A percentile compares a stretch with the other conserved stretches of the same genome.
phyloP scores from a whole-genome alignment of 2,797 vertebrate genomes.

The Dendrocincla tyrannina region DNA sequence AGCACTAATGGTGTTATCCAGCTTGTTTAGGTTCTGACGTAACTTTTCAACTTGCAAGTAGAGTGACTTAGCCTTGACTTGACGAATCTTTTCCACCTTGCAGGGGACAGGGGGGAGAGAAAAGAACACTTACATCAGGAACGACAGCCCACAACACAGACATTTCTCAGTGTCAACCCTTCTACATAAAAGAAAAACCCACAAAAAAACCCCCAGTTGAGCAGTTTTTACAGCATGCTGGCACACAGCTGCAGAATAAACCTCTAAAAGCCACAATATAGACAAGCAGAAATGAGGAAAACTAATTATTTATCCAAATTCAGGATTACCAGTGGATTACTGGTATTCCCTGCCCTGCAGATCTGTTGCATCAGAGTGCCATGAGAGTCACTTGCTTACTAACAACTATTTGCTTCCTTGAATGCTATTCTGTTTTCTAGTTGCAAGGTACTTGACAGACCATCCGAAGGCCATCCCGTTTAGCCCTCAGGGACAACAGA shows the following conservation, averaged over 20 bases:
- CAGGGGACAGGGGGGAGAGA: neutral
- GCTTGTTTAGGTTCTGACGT: constrained; percentile 92
- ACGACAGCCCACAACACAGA: neutral
- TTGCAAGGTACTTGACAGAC: neutral
- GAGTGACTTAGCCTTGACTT: constrained; percentile 97
- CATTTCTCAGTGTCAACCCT: neutral
- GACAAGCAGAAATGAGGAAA: neutral
- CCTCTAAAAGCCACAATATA: neutral
- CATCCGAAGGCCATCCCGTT: neutral
- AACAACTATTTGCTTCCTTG: neutral
- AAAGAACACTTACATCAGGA: neutral
- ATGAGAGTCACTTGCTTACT: neutral
- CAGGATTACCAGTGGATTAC: neutral
- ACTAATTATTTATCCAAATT: neutral
- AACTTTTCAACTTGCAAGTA: constrained; percentile 98
- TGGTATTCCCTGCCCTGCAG: neutral
- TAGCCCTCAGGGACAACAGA: neutral
- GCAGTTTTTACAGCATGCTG: neutral
- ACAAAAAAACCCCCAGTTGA: neutral
- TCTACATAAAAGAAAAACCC: neutral
- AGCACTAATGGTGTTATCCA: constrained; percentile 94
- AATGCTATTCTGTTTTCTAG: neutral
- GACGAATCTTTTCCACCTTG: constrained; percentile 98
- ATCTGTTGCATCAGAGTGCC: neutral
- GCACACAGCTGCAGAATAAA: neutral